Conservation (phyloP, 2,113 vertebrate species). For the Protobothrops mucrosquamatus region DNA sequence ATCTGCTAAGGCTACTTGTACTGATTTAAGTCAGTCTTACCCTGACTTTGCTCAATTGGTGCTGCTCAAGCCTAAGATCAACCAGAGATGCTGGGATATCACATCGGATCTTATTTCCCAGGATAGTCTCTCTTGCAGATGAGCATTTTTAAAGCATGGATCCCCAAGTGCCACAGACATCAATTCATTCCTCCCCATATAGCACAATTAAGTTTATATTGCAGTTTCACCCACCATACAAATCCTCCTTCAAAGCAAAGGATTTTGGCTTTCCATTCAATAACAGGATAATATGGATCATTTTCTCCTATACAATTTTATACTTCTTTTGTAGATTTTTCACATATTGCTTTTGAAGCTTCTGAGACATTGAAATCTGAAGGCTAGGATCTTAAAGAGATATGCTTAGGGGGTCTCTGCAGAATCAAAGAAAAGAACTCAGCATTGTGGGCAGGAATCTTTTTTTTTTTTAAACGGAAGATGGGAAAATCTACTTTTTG, state of each 20-base stretch:
- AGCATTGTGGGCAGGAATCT: background rate
- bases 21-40: background rate
- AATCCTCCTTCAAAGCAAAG: background rate
- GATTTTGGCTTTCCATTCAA: background rate
- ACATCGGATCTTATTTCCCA: background rate
- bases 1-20: background rate
- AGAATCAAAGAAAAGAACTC: background rate
- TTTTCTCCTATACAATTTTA: background rate
- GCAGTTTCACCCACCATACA: background rate
- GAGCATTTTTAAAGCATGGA: background rate
- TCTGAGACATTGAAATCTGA: background rate
- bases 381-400: background rate
- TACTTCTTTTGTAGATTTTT: background rate
- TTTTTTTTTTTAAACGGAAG: background rate
- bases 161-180: background rate
- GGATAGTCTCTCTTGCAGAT: background rate
- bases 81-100: background rate
- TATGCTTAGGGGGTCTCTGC: background rate
- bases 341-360: background rate
- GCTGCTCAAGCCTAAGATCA: background rate
- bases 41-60: background rate
- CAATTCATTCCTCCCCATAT: background rate
- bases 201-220: background rate
- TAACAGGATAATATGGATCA: background rate
- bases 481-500: background rate